Conservation (phyloP, 2,113 vertebrate species). For the Lepus europaeus region DNA sequence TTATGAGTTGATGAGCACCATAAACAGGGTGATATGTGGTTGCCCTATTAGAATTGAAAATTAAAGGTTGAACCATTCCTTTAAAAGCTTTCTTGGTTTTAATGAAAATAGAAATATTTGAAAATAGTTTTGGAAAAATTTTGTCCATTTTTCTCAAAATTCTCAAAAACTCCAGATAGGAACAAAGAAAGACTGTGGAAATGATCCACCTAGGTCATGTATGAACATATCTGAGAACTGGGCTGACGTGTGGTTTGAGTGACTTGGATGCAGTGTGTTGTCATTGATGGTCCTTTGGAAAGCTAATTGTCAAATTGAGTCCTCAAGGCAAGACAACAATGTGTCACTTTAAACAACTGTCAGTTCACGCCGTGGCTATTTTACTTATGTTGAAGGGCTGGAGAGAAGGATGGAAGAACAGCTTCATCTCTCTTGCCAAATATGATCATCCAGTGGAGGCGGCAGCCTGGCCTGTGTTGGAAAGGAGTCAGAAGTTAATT, state of each 20-base stretch:
- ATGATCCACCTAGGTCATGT: rapidly evolving
- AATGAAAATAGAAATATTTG: background rate
- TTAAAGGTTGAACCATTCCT: no score
- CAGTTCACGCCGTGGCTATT: background rate
- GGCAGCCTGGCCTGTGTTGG: background rate
- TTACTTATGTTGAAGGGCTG: background rate
- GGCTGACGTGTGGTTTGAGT: background rate
- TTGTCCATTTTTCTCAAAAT: background rate
- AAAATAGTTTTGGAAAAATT: background rate
- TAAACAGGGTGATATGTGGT: background rate
- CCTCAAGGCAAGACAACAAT: rapidly evolving
- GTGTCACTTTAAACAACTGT: rapidly evolving
- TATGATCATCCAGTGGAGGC: background rate
- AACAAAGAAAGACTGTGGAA: background rate
- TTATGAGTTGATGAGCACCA: background rate
- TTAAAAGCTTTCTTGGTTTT: background rate
- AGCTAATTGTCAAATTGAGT: background rate
- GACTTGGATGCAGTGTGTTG: rapidly evolving
- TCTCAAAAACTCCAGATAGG: background rate
- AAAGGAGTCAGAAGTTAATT: background rate
- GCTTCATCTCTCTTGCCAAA: background rate
- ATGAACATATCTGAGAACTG: rapidly evolving
- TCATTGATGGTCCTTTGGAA: rapidly evolving
- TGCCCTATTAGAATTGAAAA: background rate
- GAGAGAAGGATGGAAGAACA: background rate